Percentiles rank a stretch among this genome's conserved stretches.
Evolutionary conservation across 2,888 invertebrate species (phyloP).

Genomic region (Salpingus planirostris): DNA sequence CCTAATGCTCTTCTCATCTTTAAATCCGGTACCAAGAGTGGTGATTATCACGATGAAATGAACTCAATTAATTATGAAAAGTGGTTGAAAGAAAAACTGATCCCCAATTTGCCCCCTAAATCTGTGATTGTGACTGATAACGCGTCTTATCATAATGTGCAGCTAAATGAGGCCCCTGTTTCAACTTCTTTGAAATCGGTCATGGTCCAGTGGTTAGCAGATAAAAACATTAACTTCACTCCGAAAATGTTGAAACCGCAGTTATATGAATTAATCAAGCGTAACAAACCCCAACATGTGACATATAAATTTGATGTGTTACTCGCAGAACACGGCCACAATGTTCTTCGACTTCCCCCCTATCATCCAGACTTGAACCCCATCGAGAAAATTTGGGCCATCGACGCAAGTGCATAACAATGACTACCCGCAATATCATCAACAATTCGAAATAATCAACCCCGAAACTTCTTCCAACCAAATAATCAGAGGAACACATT

Average conservation of each 20-base stretch:
- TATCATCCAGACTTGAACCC: slow-evolving; percentile 1
- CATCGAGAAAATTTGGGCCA: neutral
- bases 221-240: neutral
- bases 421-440: too few relatives aligned
- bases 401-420: too few relatives aligned
- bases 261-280: neutral
- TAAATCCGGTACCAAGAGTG: slow-evolving; percentile 15
- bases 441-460: too few relatives aligned
- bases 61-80: slow-evolving; percentile 9
- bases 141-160: neutral
- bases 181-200: neutral
- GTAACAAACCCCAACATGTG: neutral
- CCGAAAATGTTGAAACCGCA: neutral
- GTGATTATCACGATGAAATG: slow-evolving; percentile 25
- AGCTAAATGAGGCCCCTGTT: neutral
- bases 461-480: too few relatives aligned
- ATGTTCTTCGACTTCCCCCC: neutral
- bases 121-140: neutral
- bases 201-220: neutral
- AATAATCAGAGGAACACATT: too few relatives aligned
- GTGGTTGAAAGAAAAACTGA: neutral
- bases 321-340: neutral
- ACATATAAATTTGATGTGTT: neutral
- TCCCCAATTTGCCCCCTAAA: neutral
- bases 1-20: slow-evolving; percentile 3